A percentile compares a stretch with the other conserved stretches of the same genome.
These are phyloP conservation scores for Schizopygopsis pylzovi DNA, from an alignment of 2,797 vertebrate species.

Conservation along the genomic window DNA sequence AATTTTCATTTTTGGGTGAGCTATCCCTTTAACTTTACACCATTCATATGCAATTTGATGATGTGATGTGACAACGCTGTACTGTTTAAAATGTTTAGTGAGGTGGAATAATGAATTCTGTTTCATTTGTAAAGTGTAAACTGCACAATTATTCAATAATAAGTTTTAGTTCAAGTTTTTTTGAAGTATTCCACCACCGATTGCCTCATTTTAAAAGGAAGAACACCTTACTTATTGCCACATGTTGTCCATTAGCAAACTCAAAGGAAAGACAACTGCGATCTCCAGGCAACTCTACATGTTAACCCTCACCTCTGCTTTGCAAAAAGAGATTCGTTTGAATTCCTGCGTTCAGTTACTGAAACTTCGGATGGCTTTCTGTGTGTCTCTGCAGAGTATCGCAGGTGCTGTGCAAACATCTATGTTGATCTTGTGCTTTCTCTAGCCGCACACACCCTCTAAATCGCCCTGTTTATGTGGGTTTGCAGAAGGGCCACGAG, in stretches of 20 bases:
- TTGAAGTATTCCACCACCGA: neutral
- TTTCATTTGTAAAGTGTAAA: neutral
- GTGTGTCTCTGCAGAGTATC: slow-evolving; percentile 30
- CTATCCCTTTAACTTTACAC: neutral
- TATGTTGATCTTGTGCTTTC: slow-evolving; percentile 65
- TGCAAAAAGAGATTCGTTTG: neutral
- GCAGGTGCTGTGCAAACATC: slow-evolving; percentile 69
- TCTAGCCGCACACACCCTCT: slow-evolving; percentile 39
- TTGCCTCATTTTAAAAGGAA: neutral
- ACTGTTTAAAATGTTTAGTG: neutral
- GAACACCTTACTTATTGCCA: neutral
- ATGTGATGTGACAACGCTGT: neutral
- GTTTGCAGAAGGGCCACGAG: slow-evolving; percentile 56
- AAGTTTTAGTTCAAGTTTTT: neutral
- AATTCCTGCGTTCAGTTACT: slow-evolving; percentile 10
- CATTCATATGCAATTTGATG: neutral
- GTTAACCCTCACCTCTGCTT: neutral
- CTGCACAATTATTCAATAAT: neutral
- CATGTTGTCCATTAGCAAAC: neutral
- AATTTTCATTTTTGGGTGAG: too few species aligned
- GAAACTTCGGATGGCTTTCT: slow-evolving; percentile 22
- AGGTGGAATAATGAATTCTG: too few species aligned
- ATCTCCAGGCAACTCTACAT: neutral
- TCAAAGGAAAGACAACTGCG: neutral
- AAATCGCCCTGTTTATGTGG: slow-evolving; percentile 27